Conservation (phyloP, 2,797 vertebrate species). For the Crocodylus rhombifer region DNA sequence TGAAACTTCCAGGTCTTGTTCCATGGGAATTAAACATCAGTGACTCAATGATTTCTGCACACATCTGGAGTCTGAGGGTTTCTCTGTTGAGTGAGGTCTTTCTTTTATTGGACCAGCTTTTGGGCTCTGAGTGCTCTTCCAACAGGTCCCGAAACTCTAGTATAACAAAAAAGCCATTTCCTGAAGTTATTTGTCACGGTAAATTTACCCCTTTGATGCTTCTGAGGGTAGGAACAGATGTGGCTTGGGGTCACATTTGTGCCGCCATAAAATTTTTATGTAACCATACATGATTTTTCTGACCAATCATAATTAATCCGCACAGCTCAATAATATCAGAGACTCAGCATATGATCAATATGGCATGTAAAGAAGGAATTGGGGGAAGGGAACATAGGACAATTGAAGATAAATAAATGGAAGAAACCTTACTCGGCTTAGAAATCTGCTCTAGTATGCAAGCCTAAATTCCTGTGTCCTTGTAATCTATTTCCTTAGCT, state of each 20-base stretch:
- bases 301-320: not conserved
- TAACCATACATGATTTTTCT: not conserved
- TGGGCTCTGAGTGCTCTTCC: too few species aligned
- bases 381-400: not conserved
- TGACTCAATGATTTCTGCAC: not conserved
- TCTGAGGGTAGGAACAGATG: not conserved
- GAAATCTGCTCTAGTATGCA: not conserved
- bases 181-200: not conserved
- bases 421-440: accelerated
- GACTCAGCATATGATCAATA: not conserved
- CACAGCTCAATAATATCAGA: not conserved
- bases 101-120: too few species aligned
- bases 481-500: not conserved
- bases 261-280: too few species aligned
- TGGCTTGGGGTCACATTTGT: too few species aligned
- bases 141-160: too few species aligned
- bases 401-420: not conserved
- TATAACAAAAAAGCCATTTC: not conserved
- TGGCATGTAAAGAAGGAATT: not conserved
- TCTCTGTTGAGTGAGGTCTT: too few species aligned
- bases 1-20: not conserved
- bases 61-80: not conserved
- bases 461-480: not conserved
- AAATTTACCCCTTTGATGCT: not conserved
- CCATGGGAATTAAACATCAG: not conserved